phyloP scores from a whole-genome alignment of 2,113 vertebrate genomes.

The Lophius piscatorius region DNA sequence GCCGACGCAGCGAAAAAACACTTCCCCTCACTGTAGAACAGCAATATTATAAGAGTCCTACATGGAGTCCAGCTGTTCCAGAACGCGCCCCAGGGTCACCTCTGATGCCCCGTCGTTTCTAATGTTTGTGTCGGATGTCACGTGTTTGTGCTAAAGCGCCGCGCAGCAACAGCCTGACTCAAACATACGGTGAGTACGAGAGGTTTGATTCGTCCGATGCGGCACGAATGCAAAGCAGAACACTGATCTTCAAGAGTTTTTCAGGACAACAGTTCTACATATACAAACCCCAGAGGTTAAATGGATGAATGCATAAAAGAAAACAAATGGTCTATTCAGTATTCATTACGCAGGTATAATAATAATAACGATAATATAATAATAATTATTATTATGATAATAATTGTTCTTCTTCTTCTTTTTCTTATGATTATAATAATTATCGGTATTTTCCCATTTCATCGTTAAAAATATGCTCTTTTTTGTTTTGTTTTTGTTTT shows the following conservation, averaged over 20 bases:
- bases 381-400: too few species aligned
- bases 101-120: slow-evolving; percentile 10
- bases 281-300: too few species aligned
- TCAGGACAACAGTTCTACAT: too few species aligned
- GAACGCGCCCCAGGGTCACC: slow-evolving; percentile 7
- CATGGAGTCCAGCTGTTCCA: slow-evolving; percentile 3
- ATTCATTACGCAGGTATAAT: too few species aligned
- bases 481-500: too few species aligned
- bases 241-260: background rate
- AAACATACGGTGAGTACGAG: background rate
- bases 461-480: too few species aligned
- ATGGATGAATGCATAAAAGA: too few species aligned
- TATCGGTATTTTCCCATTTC: too few species aligned
- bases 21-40: slow-evolving; percentile 27
- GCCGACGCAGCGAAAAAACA: slow-evolving; percentile 25
- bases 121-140: slow-evolving; percentile 4
- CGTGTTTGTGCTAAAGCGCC: background rate
- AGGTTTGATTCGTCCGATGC: background rate
- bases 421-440: too few species aligned
- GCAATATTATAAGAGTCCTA: background rate
- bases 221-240: background rate
- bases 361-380: too few species aligned
- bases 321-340: too few species aligned
- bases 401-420: too few species aligned
- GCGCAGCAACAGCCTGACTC: background rate